phyloP scores from a whole-genome alignment of 2,797 vertebrate genomes.

The Gymnopithys bicolor region DNA sequence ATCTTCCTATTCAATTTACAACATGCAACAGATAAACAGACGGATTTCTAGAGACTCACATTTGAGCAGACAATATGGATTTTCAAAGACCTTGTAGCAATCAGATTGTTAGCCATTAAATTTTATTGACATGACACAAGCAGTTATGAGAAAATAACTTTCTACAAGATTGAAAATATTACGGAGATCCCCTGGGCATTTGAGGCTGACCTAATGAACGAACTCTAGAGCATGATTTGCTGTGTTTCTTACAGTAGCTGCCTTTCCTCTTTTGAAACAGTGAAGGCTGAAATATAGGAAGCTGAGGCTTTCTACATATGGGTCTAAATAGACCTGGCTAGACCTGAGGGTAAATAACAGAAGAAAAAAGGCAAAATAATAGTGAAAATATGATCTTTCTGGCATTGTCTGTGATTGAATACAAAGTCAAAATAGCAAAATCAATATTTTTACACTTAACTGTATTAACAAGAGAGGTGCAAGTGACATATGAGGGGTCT shows the following conservation, averaged over 20 bases:
- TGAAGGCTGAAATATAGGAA: neutral
- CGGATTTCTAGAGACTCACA: neutral
- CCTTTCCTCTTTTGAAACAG: neutral
- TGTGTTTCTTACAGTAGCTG: neutral
- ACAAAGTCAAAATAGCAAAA: neutral
- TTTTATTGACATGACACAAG: neutral
- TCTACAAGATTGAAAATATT: neutral
- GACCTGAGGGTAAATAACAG: neutral
- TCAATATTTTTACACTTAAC: rapidly evolving
- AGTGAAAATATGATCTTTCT: neutral
- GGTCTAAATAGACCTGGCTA: neutral
- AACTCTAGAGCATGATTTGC: neutral
- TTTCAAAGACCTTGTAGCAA: neutral
- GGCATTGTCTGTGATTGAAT: neutral
- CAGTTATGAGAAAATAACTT: neutral
- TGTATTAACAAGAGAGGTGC: neutral
- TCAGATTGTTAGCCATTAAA: neutral
- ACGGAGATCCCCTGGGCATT: neutral
- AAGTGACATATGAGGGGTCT: rapidly evolving
- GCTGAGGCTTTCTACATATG: rapidly evolving
- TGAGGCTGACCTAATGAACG: neutral
- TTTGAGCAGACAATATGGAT: neutral
- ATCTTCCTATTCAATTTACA: neutral
- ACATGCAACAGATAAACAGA: neutral
- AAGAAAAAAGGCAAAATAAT: neutral